Evolutionary conservation across 92 coral and sea anemone species (phyloP).

Genomic region (Porites evermanni): DNA sequence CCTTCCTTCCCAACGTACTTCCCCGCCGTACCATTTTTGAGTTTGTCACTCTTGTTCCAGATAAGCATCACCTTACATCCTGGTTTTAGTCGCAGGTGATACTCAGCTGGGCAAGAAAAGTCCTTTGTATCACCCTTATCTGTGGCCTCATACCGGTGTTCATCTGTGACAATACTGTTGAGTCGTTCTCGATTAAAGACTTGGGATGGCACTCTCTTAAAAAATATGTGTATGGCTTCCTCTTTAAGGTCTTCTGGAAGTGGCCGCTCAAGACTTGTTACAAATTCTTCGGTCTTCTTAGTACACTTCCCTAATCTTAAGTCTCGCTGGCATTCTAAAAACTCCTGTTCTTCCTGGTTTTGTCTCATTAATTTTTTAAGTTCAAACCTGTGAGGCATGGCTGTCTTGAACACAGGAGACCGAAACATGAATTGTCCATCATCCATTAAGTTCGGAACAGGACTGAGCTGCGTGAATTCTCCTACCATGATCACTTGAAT

Average conservation of each 20-base stretch:
- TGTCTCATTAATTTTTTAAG: not conserved
- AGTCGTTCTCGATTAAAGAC: conserved; percentile 44
- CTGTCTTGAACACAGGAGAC: not conserved
- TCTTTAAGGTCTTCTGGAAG: conserved; percentile 14
- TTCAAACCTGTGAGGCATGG: not conserved
- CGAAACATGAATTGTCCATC: too few species aligned
- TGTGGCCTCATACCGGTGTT: conserved; percentile 36
- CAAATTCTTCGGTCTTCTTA: too few species aligned
- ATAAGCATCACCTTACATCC: conserved; percentile 20
- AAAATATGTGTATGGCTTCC: conserved; percentile 45
- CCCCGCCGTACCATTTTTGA: conserved; percentile 28
- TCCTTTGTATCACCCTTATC: conserved; percentile 34
- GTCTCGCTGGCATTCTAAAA: too few species aligned
- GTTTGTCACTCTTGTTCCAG: not conserved
- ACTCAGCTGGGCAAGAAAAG: conserved; percentile 43
- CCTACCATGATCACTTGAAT: too few species aligned
- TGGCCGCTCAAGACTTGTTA: not conserved
- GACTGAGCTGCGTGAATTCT: too few species aligned
- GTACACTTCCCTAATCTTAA: too few species aligned
- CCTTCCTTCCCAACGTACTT: conserved; percentile 5
- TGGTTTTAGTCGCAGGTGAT: conserved; percentile 9
- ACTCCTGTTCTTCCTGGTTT: not conserved
- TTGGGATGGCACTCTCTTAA: conserved; percentile 60
- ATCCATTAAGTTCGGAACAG: too few species aligned
- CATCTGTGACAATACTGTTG: conserved; percentile 38